These are phyloP conservation scores for Actinostola sp. DNA, from an alignment of 92 coral and sea anemone species.

Conservation along the genomic window DNA sequence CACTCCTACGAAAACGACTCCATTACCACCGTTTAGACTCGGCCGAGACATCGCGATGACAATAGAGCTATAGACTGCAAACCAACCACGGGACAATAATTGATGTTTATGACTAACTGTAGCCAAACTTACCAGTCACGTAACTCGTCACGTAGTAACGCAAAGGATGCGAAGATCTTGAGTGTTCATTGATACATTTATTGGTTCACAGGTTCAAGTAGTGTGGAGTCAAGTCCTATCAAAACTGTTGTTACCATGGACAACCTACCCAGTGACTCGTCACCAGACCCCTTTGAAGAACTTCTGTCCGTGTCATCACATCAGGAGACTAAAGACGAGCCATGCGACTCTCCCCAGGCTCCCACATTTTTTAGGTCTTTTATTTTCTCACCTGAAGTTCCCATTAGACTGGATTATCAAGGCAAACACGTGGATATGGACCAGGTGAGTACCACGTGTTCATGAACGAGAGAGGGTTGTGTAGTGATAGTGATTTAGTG, in stretches of 20 bases:
- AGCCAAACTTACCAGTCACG: no score
- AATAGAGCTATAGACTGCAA: no score
- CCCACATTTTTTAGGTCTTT: slow-evolving; percentile 94
- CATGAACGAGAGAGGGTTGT: no score
- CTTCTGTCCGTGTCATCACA: slow-evolving; percentile 47
- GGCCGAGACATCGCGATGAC: no score
- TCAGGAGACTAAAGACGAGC: slow-evolving; percentile 48
- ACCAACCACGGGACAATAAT: no score
- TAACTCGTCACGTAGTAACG: no score
- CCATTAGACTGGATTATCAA: slow-evolving; percentile 94
- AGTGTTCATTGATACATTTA: not conserved
- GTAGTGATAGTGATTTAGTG: no score
- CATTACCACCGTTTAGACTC: no score
- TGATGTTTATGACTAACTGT: no score
- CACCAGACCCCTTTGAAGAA: slow-evolving; percentile 67
- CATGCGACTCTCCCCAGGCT: slow-evolving; percentile 39
- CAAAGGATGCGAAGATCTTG: no score
- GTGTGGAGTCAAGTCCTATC: slow-evolving; percentile 46
- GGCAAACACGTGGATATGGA: slow-evolving; percentile 98
- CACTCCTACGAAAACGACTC: no score
- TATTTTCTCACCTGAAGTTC: slow-evolving; percentile 95
- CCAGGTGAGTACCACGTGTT: no score
- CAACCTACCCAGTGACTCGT: slow-evolving; percentile 16
- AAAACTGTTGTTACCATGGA: slow-evolving; percentile 10
- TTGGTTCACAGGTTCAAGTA: slow-evolving; percentile 37